phyloP scores from a whole-genome alignment of 2,113 vertebrate species.

The Leiothrix lutea region DNA sequence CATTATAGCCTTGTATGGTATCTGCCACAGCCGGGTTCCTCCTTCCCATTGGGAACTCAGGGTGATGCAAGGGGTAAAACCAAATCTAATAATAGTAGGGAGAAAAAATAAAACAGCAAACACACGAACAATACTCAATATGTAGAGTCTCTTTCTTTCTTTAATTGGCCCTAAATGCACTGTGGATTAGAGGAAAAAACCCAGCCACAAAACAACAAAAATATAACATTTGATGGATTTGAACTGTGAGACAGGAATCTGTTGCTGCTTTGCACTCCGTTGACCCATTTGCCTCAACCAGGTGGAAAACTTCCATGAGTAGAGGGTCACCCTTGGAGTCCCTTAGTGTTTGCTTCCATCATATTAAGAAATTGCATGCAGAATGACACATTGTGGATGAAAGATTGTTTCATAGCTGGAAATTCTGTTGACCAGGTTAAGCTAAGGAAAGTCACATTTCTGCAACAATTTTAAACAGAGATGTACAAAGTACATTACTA shows the following conservation, averaged over 20 bases:
- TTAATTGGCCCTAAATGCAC: not conserved
- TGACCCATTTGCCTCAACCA: not conserved
- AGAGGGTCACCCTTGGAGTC: not conserved
- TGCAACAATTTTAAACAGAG: not conserved
- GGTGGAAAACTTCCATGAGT: not conserved
- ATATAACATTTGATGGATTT: not conserved
- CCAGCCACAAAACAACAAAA: not conserved
- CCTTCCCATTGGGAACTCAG: not conserved
- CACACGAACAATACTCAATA: not conserved
- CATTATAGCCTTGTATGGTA: not conserved
- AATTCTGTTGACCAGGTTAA: not conserved
- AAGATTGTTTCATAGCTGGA: not conserved
- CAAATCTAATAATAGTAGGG: not conserved
- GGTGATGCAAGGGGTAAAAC: not conserved
- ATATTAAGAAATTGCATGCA: not conserved
- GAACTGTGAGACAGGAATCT: not conserved
- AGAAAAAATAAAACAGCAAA: not conserved
- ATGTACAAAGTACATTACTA: not conserved
- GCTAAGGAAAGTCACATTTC: not conserved
- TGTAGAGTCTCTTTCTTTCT: not conserved
- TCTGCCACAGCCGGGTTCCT: not conserved
- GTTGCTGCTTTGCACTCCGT: not conserved
- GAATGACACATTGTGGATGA: not conserved
- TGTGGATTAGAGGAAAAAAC: not conserved
- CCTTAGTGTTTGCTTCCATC: not conserved